phyloP scores from a whole-genome alignment of 2,888 invertebrate species.

The Epiblema foenella region DNA sequence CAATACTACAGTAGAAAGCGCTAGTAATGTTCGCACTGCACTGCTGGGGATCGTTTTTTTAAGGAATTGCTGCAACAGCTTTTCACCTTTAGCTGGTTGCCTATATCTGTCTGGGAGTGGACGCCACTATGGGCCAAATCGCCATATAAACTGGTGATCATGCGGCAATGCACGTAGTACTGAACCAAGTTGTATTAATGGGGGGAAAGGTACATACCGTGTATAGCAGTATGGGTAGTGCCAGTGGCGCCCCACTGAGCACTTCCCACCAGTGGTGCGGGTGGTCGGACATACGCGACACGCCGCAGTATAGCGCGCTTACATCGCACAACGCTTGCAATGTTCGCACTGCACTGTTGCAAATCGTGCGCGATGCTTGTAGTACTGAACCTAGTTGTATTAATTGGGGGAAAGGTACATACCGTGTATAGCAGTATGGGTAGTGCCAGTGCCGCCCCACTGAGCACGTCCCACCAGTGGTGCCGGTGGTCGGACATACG shows the following conservation, averaged over 20 bases:
- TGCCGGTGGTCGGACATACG: slow-evolving; percentile 89
- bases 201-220: no score
- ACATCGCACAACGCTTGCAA: slow-evolving; percentile 81
- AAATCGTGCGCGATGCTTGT: slow-evolving; percentile 81
- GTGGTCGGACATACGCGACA: slow-evolving; percentile 88
- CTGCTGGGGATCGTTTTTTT: no score
- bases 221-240: slow-evolving; percentile 81
- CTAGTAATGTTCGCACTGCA: no score
- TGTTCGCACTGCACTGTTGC: slow-evolving; percentile 69
- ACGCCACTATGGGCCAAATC: no score
- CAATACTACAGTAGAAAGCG: no score
- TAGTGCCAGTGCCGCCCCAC: slow-evolving; percentile 85
- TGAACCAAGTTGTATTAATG: slow-evolving; percentile 63
- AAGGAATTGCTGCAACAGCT: no score
- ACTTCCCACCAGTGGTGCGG: slow-evolving; percentile 94
- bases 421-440: slow-evolving; percentile 85
- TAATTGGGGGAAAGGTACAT: not conserved
- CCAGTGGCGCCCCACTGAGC: slow-evolving; percentile 85
- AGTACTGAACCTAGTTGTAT: slow-evolving; percentile 81
- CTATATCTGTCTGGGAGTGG: no score
- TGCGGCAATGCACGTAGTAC: slow-evolving; percentile 85
- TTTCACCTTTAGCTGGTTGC: no score
- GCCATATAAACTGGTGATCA: no score
- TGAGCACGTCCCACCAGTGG: slow-evolving; percentile 92
- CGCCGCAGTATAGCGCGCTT: slow-evolving; percentile 84